A percentile compares a stretch with the other conserved stretches of the same genome.
Conservation (phyloP, 2,888 invertebrate species). For the Drosophila helvetica region DNA sequence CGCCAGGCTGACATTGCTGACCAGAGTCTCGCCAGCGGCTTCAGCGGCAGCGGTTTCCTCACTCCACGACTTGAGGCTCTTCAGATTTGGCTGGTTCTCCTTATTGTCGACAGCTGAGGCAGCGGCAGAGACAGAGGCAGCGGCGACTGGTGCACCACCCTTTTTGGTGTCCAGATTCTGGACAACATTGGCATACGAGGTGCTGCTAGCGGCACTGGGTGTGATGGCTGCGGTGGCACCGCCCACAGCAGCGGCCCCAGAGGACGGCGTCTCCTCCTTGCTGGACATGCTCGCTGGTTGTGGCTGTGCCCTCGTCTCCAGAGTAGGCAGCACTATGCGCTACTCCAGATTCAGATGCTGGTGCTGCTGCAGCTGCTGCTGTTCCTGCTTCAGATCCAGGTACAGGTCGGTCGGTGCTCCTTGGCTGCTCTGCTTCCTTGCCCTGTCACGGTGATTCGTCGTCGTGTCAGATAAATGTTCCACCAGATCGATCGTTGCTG, state of each 20-base stretch:
- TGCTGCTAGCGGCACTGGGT: slow-evolving; percentile 82
- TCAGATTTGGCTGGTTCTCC: slow-evolving; percentile 81
- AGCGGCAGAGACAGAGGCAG: slow-evolving; percentile 19
- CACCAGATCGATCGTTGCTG: neutral
- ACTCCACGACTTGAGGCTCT: slow-evolving; percentile 82
- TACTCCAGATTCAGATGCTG: slow-evolving; percentile 59
- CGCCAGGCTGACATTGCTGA: slow-evolving; percentile 33
- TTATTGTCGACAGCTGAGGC: slow-evolving; percentile 65
- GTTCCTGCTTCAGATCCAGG: slow-evolving; percentile 11
- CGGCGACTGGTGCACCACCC: slow-evolving; percentile 24
- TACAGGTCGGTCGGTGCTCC: slow-evolving; percentile 54
- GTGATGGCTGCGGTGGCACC: slow-evolving; percentile 84
- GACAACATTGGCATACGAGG: slow-evolving; percentile 89
- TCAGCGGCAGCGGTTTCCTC: slow-evolving; percentile 80
- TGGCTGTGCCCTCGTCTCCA: slow-evolving; percentile 41
- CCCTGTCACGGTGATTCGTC: slow-evolving; percentile 44
- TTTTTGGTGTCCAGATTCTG: slow-evolving; percentile 83
- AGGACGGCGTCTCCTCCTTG: slow-evolving; percentile 79
- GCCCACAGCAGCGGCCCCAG: slow-evolving; percentile 84
- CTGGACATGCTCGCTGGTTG: slow-evolving; percentile 75
- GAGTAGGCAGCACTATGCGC: slow-evolving; percentile 63
- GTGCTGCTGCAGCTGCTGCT: slow-evolving; percentile 36
- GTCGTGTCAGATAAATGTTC: slow-evolving; percentile 49
- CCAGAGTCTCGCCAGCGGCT: slow-evolving; percentile 49
- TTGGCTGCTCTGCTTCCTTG: slow-evolving; percentile 76